These are phyloP conservation scores for Acomys russatus DNA, from an alignment of 2,797 vertebrate genomes.

Conservation along the genomic window DNA sequence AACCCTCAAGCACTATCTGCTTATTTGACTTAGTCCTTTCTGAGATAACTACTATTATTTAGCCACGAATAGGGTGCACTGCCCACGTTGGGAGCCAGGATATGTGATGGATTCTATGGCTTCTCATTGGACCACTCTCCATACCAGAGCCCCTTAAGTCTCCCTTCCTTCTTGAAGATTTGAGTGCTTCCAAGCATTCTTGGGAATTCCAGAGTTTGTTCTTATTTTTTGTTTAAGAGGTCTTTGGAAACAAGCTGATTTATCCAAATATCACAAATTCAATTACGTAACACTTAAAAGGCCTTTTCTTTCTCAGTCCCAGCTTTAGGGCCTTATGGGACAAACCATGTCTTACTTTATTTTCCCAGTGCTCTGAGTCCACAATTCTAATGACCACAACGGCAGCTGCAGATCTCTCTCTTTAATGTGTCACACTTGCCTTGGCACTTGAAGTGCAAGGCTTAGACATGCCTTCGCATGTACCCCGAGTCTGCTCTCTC, in stretches of 20 bases:
- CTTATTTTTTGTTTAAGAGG: neutral
- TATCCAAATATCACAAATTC: neutral
- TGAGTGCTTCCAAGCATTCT: neutral
- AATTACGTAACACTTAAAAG: neutral
- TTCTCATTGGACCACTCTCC: neutral
- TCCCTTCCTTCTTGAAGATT: neutral
- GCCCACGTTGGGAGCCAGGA: neutral
- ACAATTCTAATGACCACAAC: neutral
- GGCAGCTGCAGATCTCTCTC: neutral
- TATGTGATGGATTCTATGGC: neutral
- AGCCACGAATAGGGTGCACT: neutral
- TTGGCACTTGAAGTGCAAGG: neutral
- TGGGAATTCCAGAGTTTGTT: neutral
- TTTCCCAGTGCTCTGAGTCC: constrained; percentile 6
- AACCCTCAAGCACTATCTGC: neutral
- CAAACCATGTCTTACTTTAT: neutral
- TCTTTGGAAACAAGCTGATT: constrained; percentile 16
- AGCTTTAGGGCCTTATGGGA: neutral
- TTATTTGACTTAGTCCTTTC: constrained; percentile 23
- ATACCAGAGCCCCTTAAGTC: neutral
- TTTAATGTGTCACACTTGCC: neutral
- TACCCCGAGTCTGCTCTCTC: neutral
- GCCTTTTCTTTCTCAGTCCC: neutral
- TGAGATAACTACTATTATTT: neutral
- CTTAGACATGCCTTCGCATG: constrained; percentile 42